Evolutionary conservation across 2,797 vertebrate species (phyloP).

Genomic region (Paedocypris micromegethes): DNA sequence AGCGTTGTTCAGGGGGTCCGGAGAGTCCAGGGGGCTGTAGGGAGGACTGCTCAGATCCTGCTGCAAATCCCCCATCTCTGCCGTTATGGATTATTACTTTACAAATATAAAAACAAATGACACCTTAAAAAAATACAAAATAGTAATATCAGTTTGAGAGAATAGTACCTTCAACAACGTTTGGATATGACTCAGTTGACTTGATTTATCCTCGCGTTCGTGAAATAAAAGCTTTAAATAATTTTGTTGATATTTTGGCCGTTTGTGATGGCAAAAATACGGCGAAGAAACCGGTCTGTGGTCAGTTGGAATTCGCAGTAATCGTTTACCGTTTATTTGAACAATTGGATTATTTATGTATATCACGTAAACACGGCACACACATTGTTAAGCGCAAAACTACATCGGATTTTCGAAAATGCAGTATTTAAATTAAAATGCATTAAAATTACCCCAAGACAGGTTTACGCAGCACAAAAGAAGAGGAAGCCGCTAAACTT

Average conservation of each 20-base stretch:
- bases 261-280: background rate
- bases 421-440: background rate
- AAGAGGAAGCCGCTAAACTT: constrained; percentile 3
- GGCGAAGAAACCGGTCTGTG: background rate
- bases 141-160: background rate
- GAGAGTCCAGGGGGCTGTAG: constrained; percentile 40
- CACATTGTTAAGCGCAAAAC: background rate
- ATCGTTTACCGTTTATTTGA: background rate
- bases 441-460: background rate
- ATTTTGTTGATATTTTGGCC: background rate
- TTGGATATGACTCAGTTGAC: too few relatives aligned
- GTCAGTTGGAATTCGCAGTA: background rate
- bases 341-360: too few relatives aligned
- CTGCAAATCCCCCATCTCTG: constrained; percentile 53
- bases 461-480: background rate
- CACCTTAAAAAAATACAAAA: background rate
- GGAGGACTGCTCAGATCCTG: constrained; percentile 27
- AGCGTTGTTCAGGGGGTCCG: constrained; percentile 53
- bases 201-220: too few relatives aligned
- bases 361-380: too few relatives aligned
- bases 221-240: too few relatives aligned
- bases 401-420: too few relatives aligned
- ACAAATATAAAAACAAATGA: background rate
- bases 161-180: too few relatives aligned
- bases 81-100: constrained; percentile 24